Base-by-base conservation (phyloP, 2,797 vertebrate species). In the Bovichtus variegatus region DNA sequence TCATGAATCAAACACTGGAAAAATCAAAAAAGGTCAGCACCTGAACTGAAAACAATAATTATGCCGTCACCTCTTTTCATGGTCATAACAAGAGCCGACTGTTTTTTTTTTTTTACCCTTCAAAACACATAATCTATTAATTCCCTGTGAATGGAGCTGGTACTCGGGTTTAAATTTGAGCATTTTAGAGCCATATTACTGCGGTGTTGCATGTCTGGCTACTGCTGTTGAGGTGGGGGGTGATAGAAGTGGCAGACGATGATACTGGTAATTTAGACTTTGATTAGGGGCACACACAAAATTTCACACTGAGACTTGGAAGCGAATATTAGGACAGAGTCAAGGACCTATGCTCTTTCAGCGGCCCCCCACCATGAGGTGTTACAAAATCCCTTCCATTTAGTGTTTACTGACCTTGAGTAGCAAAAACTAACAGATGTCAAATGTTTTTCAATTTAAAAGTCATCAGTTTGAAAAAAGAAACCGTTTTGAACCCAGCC, bases 371-470 rank as follows among this genome's bases (percentile, higher is more conserved):
- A 9, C 34, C n/a, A 74, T 46, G 18, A 34, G 7, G 7, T 63
- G 43, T 1, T 27, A 8, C 11, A 19, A 51, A 43, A 59, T 25
- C 13, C 41, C 21, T 63, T 31, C 2, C n/a, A 1, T 77, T 49
- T 21, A 47, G 16, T 23, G 19, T 12, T 71, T 7, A 53, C 29
- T 58, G 46, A 79, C 80, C 51, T 61, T 67, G 53, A 72, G 50
- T 31, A 31, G 36, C 6, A 46, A 9, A 66, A 72, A 67, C 8
- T 44, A 60, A 79, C 64, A 76, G 59, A 71, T 76, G 58, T n/a
- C 64, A 70, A 75, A 74, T 57, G 36, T 27, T 61, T 15, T 79
- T 53, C 31, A 38, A 57, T 61, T 49, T 59, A 64, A 63, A 53
- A 78, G 8, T 41, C n/a, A 16, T 40, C 19, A 12, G 1, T 16